phyloP scores from a whole-genome alignment of 2,113 vertebrate genomes.

The Barnardius zonarius region DNA sequence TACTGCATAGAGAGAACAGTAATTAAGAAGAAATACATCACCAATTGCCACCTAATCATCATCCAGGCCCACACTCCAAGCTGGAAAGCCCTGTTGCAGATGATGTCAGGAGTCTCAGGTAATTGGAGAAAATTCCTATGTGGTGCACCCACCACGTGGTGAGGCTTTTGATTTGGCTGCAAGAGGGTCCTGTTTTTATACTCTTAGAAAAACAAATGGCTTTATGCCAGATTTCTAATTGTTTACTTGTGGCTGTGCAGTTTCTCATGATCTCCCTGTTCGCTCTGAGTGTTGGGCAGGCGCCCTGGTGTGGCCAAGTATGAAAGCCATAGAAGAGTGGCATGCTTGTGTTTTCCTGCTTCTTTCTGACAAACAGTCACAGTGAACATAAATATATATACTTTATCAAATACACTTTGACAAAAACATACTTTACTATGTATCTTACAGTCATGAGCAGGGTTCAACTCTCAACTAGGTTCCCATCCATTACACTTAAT shows the following conservation, averaged over 20 bases:
- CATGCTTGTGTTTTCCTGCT: neutral
- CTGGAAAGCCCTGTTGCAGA: neutral
- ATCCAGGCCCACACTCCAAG: neutral
- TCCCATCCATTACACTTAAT: neutral
- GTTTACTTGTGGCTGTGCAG: neutral
- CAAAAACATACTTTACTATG: neutral
- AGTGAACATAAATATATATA: neutral
- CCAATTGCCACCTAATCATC: neutral
- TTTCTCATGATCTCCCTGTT: neutral
- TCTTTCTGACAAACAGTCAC: neutral
- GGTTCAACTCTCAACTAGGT: neutral
- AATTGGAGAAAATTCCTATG: neutral
- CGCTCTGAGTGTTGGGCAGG: neutral
- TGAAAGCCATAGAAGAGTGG: neutral
- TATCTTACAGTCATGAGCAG: neutral
- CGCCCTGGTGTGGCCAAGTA: neutral
- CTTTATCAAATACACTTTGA: neutral
- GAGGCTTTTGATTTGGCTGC: neutral
- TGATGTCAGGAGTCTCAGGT: neutral
- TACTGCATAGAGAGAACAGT: neutral
- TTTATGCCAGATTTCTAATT: neutral
- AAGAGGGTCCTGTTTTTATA: neutral
- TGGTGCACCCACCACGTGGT: neutral
- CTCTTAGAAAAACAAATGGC: neutral
- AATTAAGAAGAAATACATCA: neutral